These are phyloP conservation scores for Drosophila melanogaster DNA, from an alignment of 1,140 invertebrate genomes.

Conservation along the genomic window DNA sequence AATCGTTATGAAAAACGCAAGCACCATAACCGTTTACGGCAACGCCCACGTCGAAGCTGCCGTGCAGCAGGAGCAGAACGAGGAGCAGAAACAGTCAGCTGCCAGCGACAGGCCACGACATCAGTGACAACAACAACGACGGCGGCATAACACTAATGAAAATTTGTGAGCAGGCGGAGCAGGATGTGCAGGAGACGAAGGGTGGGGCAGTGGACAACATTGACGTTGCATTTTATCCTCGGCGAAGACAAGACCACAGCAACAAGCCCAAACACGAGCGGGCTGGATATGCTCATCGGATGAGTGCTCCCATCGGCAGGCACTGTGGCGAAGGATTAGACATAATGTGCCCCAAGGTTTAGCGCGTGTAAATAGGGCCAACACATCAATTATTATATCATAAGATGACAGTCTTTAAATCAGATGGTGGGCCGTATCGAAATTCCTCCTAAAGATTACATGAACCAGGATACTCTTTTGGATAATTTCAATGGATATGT, in stretches of 20 bases:
- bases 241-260: conserved; percentile 48
- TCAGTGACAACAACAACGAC: conserved; percentile 23
- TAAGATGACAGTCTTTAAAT: not conserved
- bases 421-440: too few species aligned
- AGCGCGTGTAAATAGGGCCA: not conserved
- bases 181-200: not conserved
- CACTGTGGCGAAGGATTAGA: conserved; percentile 27
- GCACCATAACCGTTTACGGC: conserved; percentile 32
- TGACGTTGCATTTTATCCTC: conserved; percentile 58
- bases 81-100: conserved; percentile 32
- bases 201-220: conserved; percentile 43
- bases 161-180: conserved; percentile 50
- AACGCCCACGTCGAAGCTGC: conserved; percentile 24
- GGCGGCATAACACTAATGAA: conserved; percentile 63
- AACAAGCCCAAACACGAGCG: conserved; percentile 48
- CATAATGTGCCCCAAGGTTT: conserved; percentile 1
- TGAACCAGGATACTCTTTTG: too few species aligned
- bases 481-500: too few species aligned
- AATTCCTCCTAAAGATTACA: too few species aligned
- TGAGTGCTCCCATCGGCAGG: conserved; percentile 25
- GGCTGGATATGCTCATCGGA: conserved; percentile 33
- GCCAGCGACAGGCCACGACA: conserved; percentile 35
- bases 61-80: not conserved
- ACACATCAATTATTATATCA: not conserved
- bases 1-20: conserved; percentile 46